Base-by-base conservation (phyloP, 2,888 invertebrate species). In the Petrophora chlorosata region DNA sequence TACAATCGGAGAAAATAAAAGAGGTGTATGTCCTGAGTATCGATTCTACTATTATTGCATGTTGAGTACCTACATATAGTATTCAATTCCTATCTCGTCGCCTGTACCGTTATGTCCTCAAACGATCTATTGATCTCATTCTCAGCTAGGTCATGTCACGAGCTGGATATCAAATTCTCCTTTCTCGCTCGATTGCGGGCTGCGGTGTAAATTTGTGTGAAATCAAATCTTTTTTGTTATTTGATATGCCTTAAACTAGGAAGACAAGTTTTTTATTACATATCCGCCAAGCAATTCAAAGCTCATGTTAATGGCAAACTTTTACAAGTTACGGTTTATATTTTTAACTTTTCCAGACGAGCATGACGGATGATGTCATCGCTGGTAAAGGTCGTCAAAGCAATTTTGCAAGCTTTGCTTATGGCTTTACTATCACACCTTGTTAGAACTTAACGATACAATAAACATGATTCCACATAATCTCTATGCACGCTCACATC, bases 151-250 rank as follows among this genome's bases (percentile, higher is more conserved):
- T 55, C 56, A 53, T 39, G 46, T 42, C 48, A 59, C 58, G 46
- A 54, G 49, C 58, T 61, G 61, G 59, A 57, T 66, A 66, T 70
- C 71, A 59, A 61, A 61, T 67, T 65, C 48, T 10, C 38, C 36
- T 33, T 43, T 55, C n/a, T 47, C 36, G 44, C 45, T 63, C 46
- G 53, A 53, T 51, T 55, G 58, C 42, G 34, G 49, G 46, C 36
- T 61, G 58, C 51, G 56, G 57, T 63, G 44, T 56, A 14, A 51
- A 47, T 25, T 33, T 48, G 43, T 58, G 28, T 59, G 49, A 58
- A 64, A 61, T 59, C 51, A 61, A 67, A 64, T 58, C 49, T 63
- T 40, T 51, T 53, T 47, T 55, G 50, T 19, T 7, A 19, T 19
- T 19, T 25, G 33, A 34, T 33, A 34, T 14, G 28, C 16, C 36